These are phyloP conservation scores for Agrochola circellaris DNA, from an alignment of 2,888 invertebrate genomes.

Conservation along the genomic window DNA sequence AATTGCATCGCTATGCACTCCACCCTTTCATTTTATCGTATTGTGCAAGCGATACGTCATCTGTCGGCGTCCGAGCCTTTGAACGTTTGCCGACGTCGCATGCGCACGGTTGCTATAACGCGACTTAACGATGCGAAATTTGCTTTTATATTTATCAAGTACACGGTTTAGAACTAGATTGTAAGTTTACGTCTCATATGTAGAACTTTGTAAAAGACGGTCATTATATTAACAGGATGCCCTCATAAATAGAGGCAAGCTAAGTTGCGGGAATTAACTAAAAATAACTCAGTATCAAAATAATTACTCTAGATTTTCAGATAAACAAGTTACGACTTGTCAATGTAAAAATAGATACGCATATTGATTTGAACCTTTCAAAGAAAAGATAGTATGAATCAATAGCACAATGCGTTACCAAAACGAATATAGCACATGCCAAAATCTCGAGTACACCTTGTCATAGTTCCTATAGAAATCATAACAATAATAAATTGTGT, in stretches of 20 bases:
- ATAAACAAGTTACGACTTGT: constrained; percentile 46
- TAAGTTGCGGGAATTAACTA: constrained; percentile 45
- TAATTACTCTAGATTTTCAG: constrained; percentile 38
- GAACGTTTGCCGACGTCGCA: constrained; percentile 82
- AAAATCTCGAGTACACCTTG: constrained; percentile 81
- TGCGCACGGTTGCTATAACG: constrained; percentile 60
- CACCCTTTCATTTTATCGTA: constrained; percentile 85
- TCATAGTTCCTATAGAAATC: constrained; percentile 79
- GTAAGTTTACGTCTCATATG: constrained; percentile 39
- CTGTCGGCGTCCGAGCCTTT: constrained; percentile 84
- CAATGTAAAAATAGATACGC: constrained; percentile 44
- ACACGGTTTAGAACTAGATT: constrained; percentile 57
- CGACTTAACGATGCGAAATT: constrained; percentile 63
- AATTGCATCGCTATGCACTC: constrained; percentile 88
- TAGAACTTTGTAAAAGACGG: constrained; percentile 39
- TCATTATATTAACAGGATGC: constrained; percentile 52
- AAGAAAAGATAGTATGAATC: constrained; percentile 47
- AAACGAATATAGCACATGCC: constrained; percentile 76
- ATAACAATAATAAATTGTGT: constrained; percentile 78
- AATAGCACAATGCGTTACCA: constrained; percentile 54
- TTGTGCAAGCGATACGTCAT: constrained; percentile 89
- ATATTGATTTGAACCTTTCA: constrained; percentile 31
- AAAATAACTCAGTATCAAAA: constrained; percentile 44
- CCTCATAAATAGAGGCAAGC: constrained; percentile 42
- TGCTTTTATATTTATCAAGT: constrained; percentile 56